Evolutionary conservation across 2,888 invertebrate genomes (phyloP).

Genomic region (Lithosia quadra): DNA sequence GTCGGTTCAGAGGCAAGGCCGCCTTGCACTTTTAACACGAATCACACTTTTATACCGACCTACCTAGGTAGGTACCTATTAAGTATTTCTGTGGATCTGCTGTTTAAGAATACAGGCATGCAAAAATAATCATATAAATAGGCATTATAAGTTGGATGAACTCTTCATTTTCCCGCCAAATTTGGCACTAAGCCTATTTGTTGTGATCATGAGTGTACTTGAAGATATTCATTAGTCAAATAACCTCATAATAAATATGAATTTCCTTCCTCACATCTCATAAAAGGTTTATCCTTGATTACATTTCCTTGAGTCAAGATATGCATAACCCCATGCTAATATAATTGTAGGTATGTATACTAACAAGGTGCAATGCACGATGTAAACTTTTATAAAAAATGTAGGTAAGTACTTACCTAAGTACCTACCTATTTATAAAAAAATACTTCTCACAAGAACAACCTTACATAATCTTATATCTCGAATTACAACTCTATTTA

Average conservation of each 20-base stretch:
- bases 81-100: no score
- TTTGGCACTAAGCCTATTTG: constrained; percentile 16
- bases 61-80: no score
- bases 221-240: constrained; percentile 32
- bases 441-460: background rate
- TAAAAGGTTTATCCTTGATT: constrained; percentile 17
- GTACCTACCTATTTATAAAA: background rate
- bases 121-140: background rate
- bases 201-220: constrained; percentile 16
- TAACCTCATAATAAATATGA: constrained; percentile 20
- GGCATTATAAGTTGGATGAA: background rate
- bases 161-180: constrained; percentile 3
- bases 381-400: no score
- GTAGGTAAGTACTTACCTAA: background rate
- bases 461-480: background rate
- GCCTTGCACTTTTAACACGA: no score
- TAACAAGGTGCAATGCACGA: no score
- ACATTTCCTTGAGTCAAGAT: constrained; percentile 26
- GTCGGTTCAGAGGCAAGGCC: no score
- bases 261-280: constrained; percentile 31
- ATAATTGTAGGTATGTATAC: background rate
- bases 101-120: background rate
- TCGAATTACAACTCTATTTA: background rate
- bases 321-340: constrained; percentile 18
- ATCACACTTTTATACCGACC: no score